A percentile compares a stretch with the other conserved stretches of the same genome.
phyloP scores from a whole-genome alignment of 35 echinoderm and acorn worm species.

The Heliocidaris tuberculata region DNA sequence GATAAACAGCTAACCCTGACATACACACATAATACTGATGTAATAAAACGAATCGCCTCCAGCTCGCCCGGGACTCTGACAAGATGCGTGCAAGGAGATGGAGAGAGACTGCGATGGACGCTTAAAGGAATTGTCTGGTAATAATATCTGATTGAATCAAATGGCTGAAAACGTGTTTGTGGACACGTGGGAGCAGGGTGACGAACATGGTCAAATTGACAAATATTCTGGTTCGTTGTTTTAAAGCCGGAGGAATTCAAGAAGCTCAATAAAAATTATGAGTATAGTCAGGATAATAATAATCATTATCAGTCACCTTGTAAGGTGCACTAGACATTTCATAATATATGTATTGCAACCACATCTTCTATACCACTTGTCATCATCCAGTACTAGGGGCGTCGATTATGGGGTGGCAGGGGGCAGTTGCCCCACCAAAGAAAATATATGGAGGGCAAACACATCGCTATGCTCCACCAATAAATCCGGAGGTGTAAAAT shows the following conservation, averaged over 20 bases:
- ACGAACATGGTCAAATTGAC: background rate
- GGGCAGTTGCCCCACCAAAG: too few relatives aligned
- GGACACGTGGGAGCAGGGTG: background rate
- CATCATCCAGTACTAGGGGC: too few relatives aligned
- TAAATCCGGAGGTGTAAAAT: too few relatives aligned
- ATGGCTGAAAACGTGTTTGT: background rate
- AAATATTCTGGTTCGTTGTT: background rate
- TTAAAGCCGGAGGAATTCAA: background rate
- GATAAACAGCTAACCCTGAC: background rate
- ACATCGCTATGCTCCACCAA: too few relatives aligned
- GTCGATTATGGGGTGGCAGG: too few relatives aligned
- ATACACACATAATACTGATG: conserved; percentile 17
- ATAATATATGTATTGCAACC: background rate
- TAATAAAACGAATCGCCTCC: background rate
- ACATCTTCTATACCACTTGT: background rate
- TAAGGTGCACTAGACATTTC: background rate
- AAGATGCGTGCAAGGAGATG: background rate
- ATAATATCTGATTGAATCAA: background rate
- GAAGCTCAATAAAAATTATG: background rate
- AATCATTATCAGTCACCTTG: background rate
- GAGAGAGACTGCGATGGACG: background rate
- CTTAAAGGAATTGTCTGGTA: background rate
- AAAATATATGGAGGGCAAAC: too few relatives aligned
- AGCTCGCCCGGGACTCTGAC: background rate
- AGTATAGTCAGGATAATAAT: background rate